Conservation (phyloP, 2,888 invertebrate genomes). For the Sturmia bella region DNA sequence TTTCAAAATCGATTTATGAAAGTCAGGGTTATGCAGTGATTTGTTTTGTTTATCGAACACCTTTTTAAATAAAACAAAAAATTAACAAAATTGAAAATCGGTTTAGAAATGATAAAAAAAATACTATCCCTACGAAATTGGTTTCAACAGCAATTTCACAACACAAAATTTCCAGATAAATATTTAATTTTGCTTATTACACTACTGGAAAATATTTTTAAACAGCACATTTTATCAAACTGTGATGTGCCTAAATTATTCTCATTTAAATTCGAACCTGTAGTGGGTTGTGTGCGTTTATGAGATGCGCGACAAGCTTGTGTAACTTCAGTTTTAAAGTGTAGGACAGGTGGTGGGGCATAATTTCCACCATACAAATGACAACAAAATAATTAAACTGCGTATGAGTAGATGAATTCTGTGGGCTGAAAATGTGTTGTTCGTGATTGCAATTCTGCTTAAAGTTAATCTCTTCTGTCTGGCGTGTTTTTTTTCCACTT, state of each 20-base stretch:
- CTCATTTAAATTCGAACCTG: constrained; percentile 7
- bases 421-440: constrained; percentile 48
- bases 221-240: neutral
- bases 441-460: constrained; percentile 29
- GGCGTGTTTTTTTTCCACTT: constrained; percentile 16
- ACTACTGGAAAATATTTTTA: too few relatives aligned
- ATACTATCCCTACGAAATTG: too few relatives aligned
- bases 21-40: too few relatives aligned
- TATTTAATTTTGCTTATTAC: too few relatives aligned
- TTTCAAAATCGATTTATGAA: too few relatives aligned
- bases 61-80: too few relatives aligned
- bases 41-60: too few relatives aligned
- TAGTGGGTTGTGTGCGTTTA: constrained; percentile 43
- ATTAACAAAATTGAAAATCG: too few relatives aligned
- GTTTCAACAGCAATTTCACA: too few relatives aligned
- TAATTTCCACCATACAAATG: constrained; percentile 43
- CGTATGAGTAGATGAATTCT: constrained; percentile 25
- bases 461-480: constrained; percentile 17
- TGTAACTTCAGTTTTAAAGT: constrained; percentile 22
- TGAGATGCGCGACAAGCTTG: constrained; percentile 33
- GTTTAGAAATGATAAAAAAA: too few relatives aligned
- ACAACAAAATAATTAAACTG: neutral
- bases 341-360: constrained; percentile 54
- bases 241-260: constrained; percentile 15
- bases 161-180: too few relatives aligned